Evolutionary conservation across 2,797 vertebrate species (phyloP), one percentile per base, ranked within the genome.

Genomic region (Setipinna tenuifilis): DNA sequence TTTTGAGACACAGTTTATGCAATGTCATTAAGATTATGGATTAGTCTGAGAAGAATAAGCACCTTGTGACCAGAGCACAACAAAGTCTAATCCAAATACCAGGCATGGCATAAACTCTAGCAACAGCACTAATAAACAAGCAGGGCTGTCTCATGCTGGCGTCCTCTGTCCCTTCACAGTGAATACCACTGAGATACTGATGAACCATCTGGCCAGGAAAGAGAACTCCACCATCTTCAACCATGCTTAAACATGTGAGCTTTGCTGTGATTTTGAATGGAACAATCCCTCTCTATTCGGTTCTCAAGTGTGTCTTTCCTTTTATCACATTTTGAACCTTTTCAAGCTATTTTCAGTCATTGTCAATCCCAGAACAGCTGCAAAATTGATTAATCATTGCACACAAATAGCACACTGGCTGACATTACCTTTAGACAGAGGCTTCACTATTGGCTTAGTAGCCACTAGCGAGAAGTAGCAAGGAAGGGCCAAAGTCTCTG

Each of bases 61-160:
- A 78, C 71, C 71, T 78, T 78, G 71, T 78, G 31, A 78, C 71
- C 68, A 41, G 68, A 75, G 68, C 5, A 19, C 16, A 17, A 23
- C 12, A 41, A 19, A 75, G 14, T 44, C 71, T 78, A 78, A 78
- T 78, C 71, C 71, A 2, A 19, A 78, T 78, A 78, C 17, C 35
- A 44, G 1, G 71, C 71, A 44, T 44, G 35, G 21, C 31, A 41
- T 14, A 78, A 35, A 41, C 71, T 44, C 17, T 21, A 10, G 50
- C 50, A 54, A 54, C 7, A 9, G 14, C 50, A 9, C 50, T 9
- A 14, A 54, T 14, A 10, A 48, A 54, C 9, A 54, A 54, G 50
- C 50, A 54, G 50, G 50, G 50, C 50, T 54, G 50, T 54, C 2
- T 54, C 50, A 54, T 54, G 50, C 7, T 54, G 50, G 2, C 7